phyloP scores from a whole-genome alignment of 2,888 invertebrate genomes.

The Salpingus planirostris region DNA sequence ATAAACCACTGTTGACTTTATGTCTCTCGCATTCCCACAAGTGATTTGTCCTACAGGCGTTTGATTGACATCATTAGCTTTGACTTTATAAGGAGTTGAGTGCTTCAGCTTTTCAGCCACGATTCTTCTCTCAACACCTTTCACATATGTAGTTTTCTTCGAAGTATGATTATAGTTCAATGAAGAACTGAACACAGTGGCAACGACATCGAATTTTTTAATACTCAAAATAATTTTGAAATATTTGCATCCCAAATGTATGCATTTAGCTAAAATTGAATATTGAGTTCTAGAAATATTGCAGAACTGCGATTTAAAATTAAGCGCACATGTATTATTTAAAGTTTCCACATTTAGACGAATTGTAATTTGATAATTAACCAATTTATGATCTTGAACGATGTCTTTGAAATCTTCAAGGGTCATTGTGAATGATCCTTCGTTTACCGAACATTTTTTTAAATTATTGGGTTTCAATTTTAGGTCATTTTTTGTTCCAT shows the following conservation, averaged over 20 bases:
- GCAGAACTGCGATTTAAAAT: background rate
- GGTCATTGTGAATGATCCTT: background rate
- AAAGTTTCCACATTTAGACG: background rate
- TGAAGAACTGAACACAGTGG: background rate
- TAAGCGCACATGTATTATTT: background rate
- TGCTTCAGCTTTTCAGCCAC: too few relatives aligned
- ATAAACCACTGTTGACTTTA: background rate
- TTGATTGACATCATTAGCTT: too few relatives aligned
- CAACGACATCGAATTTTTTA: background rate
- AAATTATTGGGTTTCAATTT: too few relatives aligned
- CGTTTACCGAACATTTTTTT: background rate
- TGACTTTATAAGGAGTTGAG: too few relatives aligned
- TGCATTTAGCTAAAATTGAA: slow-evolving; percentile 1
- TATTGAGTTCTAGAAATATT: background rate
- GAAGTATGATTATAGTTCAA: background rate
- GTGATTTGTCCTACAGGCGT: too few relatives aligned
- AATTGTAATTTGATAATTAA: background rate
- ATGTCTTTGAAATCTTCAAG: background rate
- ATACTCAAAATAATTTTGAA: background rate
- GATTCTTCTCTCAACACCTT: too few relatives aligned
- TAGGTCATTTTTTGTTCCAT: too few relatives aligned
- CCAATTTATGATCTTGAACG: background rate
- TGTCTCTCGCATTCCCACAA: too few relatives aligned
- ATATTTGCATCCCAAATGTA: background rate
- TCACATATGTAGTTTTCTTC: too few relatives aligned